phyloP scores from a whole-genome alignment of 2,888 invertebrate species.

The Phlogophora meticulosa region DNA sequence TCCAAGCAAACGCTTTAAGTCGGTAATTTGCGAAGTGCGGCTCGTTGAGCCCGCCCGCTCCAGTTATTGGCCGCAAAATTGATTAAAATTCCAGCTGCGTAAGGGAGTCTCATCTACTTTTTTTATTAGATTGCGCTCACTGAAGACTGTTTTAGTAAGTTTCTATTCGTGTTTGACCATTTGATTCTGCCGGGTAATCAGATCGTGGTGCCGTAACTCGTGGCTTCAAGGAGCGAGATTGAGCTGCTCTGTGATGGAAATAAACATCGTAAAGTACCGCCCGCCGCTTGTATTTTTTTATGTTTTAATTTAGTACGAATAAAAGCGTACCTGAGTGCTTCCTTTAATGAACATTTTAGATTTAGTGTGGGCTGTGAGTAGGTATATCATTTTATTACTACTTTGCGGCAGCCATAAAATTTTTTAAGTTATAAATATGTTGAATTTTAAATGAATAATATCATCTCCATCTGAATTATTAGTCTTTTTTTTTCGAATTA shows the following conservation, averaged over 20 bases:
- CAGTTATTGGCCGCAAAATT: conserved; percentile 88
- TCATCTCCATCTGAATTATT: neutral
- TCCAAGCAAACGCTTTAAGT: conserved; percentile 78
- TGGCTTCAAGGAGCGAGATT: conserved; percentile 16
- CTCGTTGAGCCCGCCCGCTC: conserved; percentile 74
- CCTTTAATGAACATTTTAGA: conserved; percentile 50
- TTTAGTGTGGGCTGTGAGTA: conserved; percentile 26
- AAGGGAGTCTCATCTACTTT: conserved; percentile 81
- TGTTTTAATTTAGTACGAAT: conserved; percentile 57
- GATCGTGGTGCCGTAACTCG: conserved; percentile 47
- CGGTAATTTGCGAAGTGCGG: conserved; percentile 84
- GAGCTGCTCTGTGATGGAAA: conserved; percentile 43
- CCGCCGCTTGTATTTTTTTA: conserved; percentile 47
- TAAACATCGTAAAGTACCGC: conserved; percentile 51
- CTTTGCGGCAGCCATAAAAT: conserved; percentile 6
- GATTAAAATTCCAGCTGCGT: conserved; percentile 88
- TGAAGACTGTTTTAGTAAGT: conserved; percentile 74
- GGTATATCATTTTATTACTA: conserved; percentile 20
- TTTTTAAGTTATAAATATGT: neutral
- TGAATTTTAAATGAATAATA: neutral
- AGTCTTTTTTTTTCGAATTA: too few relatives aligned
- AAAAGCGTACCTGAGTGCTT: conserved; percentile 51
- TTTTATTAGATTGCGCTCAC: conserved; percentile 82
- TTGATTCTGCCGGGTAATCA: conserved; percentile 69
- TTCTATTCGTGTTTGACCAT: conserved; percentile 70